phyloP scores from a whole-genome alignment of 2,113 vertebrate species.

The Psilopsiagon aurifrons region DNA sequence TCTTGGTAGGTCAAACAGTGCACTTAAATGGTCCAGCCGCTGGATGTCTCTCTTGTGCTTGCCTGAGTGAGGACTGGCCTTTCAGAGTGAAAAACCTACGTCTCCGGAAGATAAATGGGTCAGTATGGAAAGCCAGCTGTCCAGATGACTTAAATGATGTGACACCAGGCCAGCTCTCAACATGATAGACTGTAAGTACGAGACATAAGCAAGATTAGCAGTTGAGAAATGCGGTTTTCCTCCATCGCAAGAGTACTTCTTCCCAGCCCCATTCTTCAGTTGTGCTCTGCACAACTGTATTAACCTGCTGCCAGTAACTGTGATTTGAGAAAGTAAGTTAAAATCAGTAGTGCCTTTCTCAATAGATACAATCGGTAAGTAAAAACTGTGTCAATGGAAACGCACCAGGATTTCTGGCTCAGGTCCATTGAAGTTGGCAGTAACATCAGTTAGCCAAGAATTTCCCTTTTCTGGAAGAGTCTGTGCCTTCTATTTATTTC shows the following conservation, averaged over 20 bases:
- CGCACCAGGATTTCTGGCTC: background rate
- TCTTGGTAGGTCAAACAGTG: background rate
- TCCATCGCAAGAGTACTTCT: background rate
- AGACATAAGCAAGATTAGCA: background rate
- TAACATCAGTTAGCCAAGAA: background rate
- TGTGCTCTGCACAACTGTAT: background rate
- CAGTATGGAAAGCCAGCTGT: background rate
- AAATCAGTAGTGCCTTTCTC: background rate
- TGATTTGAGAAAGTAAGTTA: background rate
- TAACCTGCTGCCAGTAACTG: background rate
- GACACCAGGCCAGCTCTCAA: background rate
- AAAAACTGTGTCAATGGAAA: background rate
- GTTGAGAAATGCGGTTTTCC: background rate
- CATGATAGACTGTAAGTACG: background rate
- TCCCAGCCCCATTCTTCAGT: rapidly evolving
- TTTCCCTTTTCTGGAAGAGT: background rate
- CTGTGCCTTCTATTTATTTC: background rate
- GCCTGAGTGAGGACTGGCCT: background rate
- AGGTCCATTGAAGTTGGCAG: background rate
- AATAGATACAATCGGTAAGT: background rate
- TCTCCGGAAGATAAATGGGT: background rate
- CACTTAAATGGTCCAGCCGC: background rate
- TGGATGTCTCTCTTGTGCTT: conserved; percentile 27
- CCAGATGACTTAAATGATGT: background rate
- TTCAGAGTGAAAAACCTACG: rapidly evolving